Percentiles rank a stretch among this genome's conserved stretches.
phyloP scores from a whole-genome alignment of 1,140 invertebrate species.

The Anastrepha obliqua region DNA sequence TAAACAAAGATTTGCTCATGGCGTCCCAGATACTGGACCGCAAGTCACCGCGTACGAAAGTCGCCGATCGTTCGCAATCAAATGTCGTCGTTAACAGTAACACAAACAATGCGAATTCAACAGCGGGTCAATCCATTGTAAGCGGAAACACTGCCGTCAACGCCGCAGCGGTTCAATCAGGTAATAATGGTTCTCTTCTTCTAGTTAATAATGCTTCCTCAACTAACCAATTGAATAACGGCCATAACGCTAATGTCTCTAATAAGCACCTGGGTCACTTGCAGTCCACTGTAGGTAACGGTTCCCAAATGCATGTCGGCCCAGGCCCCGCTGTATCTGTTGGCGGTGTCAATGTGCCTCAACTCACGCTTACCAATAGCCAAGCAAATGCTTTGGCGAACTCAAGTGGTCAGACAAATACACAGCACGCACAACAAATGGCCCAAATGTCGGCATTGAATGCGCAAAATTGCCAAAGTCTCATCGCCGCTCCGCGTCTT shows the following conservation, averaged over 20 bases:
- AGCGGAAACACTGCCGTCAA: conserved; percentile 71
- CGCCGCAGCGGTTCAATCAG: conserved; percentile 76
- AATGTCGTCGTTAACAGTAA: conserved; percentile 62
- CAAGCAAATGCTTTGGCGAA: conserved; percentile 4
- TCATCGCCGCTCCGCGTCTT: conserved; percentile 69
- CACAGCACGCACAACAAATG: conserved; percentile 59
- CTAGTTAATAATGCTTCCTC: conserved; percentile 72
- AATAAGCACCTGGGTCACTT: conserved; percentile 61
- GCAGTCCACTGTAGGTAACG: conserved; percentile 59
- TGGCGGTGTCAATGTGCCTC: conserved; percentile 53
- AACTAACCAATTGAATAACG: conserved; percentile 67
- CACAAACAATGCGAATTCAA: conserved; percentile 60
- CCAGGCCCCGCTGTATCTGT: not conserved
- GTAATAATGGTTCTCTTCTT: conserved; percentile 76
- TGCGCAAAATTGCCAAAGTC: conserved; percentile 67
- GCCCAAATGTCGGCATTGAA: conserved; percentile 61
- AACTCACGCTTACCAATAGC: conserved; percentile 52
- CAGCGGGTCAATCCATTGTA: conserved; percentile 72
- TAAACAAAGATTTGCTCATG: conserved; percentile 87
- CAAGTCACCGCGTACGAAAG: conserved; percentile 88
- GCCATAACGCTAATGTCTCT: conserved; percentile 61
- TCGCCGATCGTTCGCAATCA: conserved; percentile 81
- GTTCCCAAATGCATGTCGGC: conserved; percentile 55
- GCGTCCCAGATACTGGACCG: conserved; percentile 87
- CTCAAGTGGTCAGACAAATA: conserved; percentile 57